Evolutionary conservation across 2,113 vertebrate genomes (phyloP), one percentile per base, ranked within the genome.

Genomic region (Halcyon malimbica): DNA sequence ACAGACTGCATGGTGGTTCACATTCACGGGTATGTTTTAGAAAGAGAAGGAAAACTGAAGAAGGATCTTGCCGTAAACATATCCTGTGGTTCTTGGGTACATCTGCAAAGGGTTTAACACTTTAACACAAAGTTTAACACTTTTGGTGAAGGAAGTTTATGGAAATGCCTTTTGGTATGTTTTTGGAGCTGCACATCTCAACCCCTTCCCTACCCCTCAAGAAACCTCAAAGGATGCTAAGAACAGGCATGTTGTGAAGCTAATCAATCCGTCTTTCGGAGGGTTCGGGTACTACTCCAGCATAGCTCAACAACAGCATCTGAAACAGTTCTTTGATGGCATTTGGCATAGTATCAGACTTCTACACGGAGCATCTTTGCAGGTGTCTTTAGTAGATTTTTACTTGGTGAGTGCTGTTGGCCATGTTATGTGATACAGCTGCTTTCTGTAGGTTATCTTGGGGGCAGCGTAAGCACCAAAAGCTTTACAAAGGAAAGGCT

Each of bases 381-480:
- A 46, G 20, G 11, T 75, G 39, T 54, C 62, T 69, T 65, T 56
- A 37, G n/a, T 31, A 42, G 50, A 28, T 14, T 50, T 75, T 83
- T 42, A 46, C 6, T 5, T 54, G 76, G 28, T 33, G 68, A 46
- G 12, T 62, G 28, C 75, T 56, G 57, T 39, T 42, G 42, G 63
- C 54, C 29, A 3, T 2, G 3, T 23, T 50, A 57, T 0, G 2
- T 16, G 20, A 18, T 44, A 23, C 0, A 1, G 18, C 21, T 26
- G 18, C 46, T 51, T 16, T 51, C 63, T 28, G 28, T 44, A 25
- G 26, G 26, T 51, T 82, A 16, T 44, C 33, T 9, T 33, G 37
- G 50, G n/a, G 62, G 41, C 42, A 57, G 29, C 3, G 29, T 10
- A 21, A 37, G 37, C 28, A 20, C 9, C 16, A 11, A 15, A 31